Conservation (phyloP, 2,113 vertebrate species). For the Pampusana beccarii region DNA sequence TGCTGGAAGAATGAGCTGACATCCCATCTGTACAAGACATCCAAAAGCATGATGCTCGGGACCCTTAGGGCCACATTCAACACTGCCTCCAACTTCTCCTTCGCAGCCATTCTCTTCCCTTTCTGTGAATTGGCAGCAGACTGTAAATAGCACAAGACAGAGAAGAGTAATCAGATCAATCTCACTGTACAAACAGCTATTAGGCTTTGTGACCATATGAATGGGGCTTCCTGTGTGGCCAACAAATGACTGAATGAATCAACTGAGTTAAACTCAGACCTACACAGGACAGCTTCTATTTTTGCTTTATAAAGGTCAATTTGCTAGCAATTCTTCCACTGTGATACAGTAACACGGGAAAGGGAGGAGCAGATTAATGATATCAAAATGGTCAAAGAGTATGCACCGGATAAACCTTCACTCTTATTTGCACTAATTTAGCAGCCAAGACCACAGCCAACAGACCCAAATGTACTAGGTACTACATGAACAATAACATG, state of each 20-base stretch:
- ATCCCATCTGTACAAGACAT: slow-evolving; percentile 97
- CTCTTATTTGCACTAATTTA: neutral
- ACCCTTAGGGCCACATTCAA: slow-evolving; percentile 97
- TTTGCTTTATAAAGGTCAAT: slow-evolving; percentile 9
- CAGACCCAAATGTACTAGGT: neutral
- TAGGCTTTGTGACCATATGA: slow-evolving; percentile 30
- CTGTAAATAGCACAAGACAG: slow-evolving; percentile 71
- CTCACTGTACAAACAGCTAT: slow-evolving; percentile 49
- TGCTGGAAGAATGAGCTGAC: slow-evolving; percentile 99
- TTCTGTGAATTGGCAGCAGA: slow-evolving; percentile 56
- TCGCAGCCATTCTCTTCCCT: slow-evolving; percentile 86
- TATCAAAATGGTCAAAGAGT: neutral
- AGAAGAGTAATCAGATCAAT: slow-evolving; percentile 62
- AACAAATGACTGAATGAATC: slow-evolving; percentile 46
- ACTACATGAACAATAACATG: neutral
- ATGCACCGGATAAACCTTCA: neutral
- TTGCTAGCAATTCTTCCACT: neutral
- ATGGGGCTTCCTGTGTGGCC: slow-evolving; percentile 19
- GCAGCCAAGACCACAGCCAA: neutral
- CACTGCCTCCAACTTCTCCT: slow-evolving; percentile 92
- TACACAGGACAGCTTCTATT: slow-evolving; percentile 13
- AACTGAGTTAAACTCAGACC: neutral
- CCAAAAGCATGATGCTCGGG: slow-evolving; percentile 98
- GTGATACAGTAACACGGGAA: neutral
- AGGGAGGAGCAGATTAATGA: neutral